These are phyloP conservation scores for Danio jaintianensis DNA, from an alignment of 2,797 vertebrate species.

Conservation along the genomic window DNA sequence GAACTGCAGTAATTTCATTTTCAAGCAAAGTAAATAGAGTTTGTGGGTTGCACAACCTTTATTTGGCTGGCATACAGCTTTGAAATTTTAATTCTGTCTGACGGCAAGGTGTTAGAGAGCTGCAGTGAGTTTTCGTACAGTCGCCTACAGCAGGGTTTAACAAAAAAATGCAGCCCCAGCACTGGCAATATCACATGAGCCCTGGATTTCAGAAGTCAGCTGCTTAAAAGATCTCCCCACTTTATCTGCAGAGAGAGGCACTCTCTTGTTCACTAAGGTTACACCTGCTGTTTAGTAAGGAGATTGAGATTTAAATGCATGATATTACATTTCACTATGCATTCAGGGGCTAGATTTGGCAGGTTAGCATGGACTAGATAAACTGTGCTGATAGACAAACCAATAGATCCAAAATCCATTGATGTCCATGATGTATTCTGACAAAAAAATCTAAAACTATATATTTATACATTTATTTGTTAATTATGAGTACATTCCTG, in stretches of 20 bases:
- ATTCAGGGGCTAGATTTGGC: not conserved
- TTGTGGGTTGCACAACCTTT: not conserved
- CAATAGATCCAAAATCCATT: not conserved
- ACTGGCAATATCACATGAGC: slow-evolving; percentile 38
- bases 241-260: not conserved
- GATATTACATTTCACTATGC: slow-evolving; percentile 7
- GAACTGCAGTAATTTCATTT: not conserved
- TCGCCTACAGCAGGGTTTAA: slow-evolving; percentile 44
- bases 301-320: not conserved
- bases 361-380: not conserved
- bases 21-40: not conserved
- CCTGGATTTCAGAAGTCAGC: slow-evolving; percentile 27
- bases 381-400: not conserved
- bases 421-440: not conserved
- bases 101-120: slow-evolving; percentile 4
- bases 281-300: not conserved
- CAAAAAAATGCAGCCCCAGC: slow-evolving; percentile 35
- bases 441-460: not conserved
- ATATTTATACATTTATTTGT: not conserved
- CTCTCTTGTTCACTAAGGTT: slow-evolving; percentile 4
- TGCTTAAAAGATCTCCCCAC: slow-evolving; percentile 8
- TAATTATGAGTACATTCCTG: too few species aligned
- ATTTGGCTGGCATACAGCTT: slow-evolving; percentile 1
- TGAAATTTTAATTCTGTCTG: slow-evolving; percentile 27
- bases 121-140: slow-evolving; percentile 16